Base-by-base conservation (phyloP, 2,113 vertebrate species). In the Thomomys bottae region DNA sequence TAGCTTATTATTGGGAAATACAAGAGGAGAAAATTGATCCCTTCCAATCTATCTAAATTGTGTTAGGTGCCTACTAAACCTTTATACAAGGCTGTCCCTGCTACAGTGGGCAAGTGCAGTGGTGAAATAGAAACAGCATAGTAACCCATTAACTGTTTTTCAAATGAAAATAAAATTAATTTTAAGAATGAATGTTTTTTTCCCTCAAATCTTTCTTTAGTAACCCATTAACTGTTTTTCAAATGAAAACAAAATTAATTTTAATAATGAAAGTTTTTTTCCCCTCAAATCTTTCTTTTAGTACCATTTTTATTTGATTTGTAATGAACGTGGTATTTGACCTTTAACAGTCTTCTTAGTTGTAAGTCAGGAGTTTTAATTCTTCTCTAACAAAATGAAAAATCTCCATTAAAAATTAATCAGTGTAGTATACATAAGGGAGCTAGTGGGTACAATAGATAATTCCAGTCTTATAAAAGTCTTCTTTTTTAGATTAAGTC, bases 221-320 rank as follows among this genome's bases (percentile, higher is more conserved):
- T n/a, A n/a, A n/a, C n/a, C n/a, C n/a, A n/a, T n/a, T n/a, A n/a
- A n/a, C n/a, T n/a, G n/a, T n/a, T 54, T 54, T 54, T 54, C 15
- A 17, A 54, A 54, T 10, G 45, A 14, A 40, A 6, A 64, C 20
- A 9, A 9, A 57, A 82, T 93, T 72, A 21, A 38, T 79, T 78
- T 75, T 79, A 57, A 70, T 6, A 68, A 45, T 59, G 38, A 45
- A 24, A 64, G 64, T n/a, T 66, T 57, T 61, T n/a, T 61, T 77
- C 64, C 81, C 14, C 9, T 61, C 24, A 76, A 63, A 17, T 40
- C 9, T 75, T 93, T 70, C 64, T 68, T 64, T 15, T 61, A 32
- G 75, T 59, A 38, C 32, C 2, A 5, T 70, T 80, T 86, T 95
- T 64, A 77, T 86, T 77, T 88, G 20, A 87, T 71, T 77, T 73